Evolutionary conservation across 2,797 vertebrate genomes (phyloP).

Genomic region (Intellagama lesueurii): DNA sequence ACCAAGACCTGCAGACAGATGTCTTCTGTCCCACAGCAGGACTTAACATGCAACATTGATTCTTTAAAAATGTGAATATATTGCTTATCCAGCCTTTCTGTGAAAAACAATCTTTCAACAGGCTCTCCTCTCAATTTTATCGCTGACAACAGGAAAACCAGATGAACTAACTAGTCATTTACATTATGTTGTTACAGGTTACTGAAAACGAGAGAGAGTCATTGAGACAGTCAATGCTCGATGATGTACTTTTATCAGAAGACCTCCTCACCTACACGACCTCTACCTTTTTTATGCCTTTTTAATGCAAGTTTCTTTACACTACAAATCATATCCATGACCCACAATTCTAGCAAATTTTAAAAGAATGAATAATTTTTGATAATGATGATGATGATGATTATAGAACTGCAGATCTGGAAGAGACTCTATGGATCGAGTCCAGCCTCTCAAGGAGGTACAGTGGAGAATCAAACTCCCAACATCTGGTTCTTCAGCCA

Average conservation of each 20-base stretch:
- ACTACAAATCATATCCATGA: background rate
- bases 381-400: too few species aligned
- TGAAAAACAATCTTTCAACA: background rate
- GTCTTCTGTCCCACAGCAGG: background rate
- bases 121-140: background rate
- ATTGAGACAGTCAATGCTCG: background rate
- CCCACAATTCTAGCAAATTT: background rate
- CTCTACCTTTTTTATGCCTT: background rate
- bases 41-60: background rate
- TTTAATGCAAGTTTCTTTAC: background rate
- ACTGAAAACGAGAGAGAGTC: constrained; percentile 21
- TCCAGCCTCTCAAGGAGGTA: too few species aligned
- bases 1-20: background rate
- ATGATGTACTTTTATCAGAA: constrained; percentile 16
- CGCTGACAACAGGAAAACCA: background rate
- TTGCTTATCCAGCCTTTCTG: background rate
- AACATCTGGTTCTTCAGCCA: too few species aligned
- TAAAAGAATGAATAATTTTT: background rate
- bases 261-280: background rate
- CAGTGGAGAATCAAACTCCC: too few species aligned
- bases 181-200: background rate
- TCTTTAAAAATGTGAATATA: background rate
- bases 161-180: background rate
- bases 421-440: too few species aligned
- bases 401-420: too few species aligned